These are phyloP conservation scores for Agrotis ipsilon DNA, from an alignment of 2,888 invertebrate genomes.

Conservation along the genomic window DNA sequence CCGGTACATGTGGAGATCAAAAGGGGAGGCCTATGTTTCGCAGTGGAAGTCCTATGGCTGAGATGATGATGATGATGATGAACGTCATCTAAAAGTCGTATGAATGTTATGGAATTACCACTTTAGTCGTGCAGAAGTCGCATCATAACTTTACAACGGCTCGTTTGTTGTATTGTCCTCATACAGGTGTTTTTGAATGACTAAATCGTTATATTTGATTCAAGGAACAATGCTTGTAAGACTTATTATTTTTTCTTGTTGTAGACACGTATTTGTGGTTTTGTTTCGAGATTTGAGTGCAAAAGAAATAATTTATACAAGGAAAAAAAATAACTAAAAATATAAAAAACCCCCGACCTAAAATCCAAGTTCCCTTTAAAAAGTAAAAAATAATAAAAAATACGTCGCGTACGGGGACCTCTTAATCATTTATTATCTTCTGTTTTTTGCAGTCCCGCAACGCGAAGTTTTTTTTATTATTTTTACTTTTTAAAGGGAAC, in stretches of 20 bases:
- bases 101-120: slow-evolving; percentile 6
- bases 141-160: slow-evolving; percentile 29
- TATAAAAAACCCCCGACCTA: too few species aligned
- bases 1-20: too few species aligned
- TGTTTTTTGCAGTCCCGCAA: too few species aligned
- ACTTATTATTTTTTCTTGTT: not conserved
- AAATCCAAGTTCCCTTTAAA: too few species aligned
- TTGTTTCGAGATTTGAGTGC: slow-evolving; percentile 3
- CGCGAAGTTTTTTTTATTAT: too few species aligned
- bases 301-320: slow-evolving; percentile 3
- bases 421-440: too few species aligned
- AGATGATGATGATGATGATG: too few species aligned
- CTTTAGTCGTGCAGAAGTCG: slow-evolving; percentile 10
- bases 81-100: slow-evolving; percentile 6
- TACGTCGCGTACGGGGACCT: too few species aligned
- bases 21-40: too few species aligned
- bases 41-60: too few species aligned
- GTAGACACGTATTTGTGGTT: not conserved
- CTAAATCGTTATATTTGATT: slow-evolving; percentile 7
- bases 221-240: not conserved
- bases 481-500: too few species aligned
- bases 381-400: too few species aligned
- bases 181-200: slow-evolving; percentile 17
- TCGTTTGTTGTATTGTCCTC: slow-evolving; percentile 31
- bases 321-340: slow-evolving; percentile 4